Evolutionary conservation across 2,797 vertebrate species (phyloP), one percentile per base, ranked within the genome.

Genomic region (Amniataba percoides): DNA sequence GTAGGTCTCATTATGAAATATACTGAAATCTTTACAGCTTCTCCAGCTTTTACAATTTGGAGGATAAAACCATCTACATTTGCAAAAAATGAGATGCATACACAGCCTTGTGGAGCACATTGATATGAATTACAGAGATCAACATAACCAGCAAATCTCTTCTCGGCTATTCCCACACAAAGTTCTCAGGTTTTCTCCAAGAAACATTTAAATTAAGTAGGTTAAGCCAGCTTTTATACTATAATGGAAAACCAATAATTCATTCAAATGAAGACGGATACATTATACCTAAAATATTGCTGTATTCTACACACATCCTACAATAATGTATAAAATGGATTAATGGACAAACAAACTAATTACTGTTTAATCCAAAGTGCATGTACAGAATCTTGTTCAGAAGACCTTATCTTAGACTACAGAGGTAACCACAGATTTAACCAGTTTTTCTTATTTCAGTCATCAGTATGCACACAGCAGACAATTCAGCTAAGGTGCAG

Each of bases 1-100:
- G 27, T 21, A 67, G 25, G 25, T 64, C 13, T 62, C 27, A 62
- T 67, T 60, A 52, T 46, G 15, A 64, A 58, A 65, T 56, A 52
- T 14, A n/a, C 7, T n/a, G 4, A 48, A 14, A 71, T 18, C 45
- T 48, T 74, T 42, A 16, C 36, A 14, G 36, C 48, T 16, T 49
- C 34, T 49, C 52, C 19, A 21, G 39, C n/a, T 52, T 39, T 39
- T 55, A 56, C 48, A 42, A 7, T 64, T 31, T 40, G 34, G 27
- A 51, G 21, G 40, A 73, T 43, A 45, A 23, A 40, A 25, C 34
- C 45, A 55, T 34, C 9, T 34, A 14, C 21, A 34, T 4, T 31
- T 49, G 40, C 16, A 45, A 46, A 48, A 2, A 45, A 2, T 74
- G 58, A 60, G 43, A 56, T 18, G 25, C 2, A 56, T 51, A 10